phyloP scores from a whole-genome alignment of 2,113 vertebrate genomes.

The Machaerirhynchus nigripectus region DNA sequence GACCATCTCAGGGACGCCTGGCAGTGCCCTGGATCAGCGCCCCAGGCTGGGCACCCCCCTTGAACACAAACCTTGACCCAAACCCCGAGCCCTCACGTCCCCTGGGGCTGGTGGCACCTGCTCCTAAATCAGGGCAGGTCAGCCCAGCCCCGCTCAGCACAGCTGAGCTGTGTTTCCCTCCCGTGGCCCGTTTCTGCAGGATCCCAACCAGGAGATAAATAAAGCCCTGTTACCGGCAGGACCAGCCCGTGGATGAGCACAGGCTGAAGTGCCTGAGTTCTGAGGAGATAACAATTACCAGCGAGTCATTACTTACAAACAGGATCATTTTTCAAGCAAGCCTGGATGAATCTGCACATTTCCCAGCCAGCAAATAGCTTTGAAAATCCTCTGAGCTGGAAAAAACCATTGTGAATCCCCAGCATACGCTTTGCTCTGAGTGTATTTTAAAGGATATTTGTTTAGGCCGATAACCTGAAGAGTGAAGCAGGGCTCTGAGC shows the following conservation, averaged over 20 bases:
- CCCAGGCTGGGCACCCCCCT: rapidly evolving
- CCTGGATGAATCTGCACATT: neutral
- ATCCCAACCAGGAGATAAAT: neutral
- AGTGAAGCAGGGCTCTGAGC: neutral
- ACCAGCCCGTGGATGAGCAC: neutral
- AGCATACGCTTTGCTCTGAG: neutral
- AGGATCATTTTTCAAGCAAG: conserved; percentile 31
- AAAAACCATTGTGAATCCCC: neutral
- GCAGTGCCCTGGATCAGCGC: neutral
- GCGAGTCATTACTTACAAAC: conserved; percentile 21
- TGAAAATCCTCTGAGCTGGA: conserved; percentile 3
- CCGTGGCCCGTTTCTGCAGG: rapidly evolving
- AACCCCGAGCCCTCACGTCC: rapidly evolving
- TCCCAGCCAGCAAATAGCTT: neutral
- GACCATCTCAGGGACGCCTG: neutral
- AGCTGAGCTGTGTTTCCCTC: rapidly evolving
- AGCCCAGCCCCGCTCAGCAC: neutral
- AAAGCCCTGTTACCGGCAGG: neutral
- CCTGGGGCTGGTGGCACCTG: neutral
- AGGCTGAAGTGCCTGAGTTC: neutral
- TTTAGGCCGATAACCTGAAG: neutral
- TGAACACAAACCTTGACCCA: neutral
- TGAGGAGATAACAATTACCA: conserved; percentile 23
- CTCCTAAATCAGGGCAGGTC: neutral
- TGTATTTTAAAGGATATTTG: neutral